These are phyloP conservation scores for Naja naja DNA, from an alignment of 2,113 vertebrate genomes.

Conservation along the genomic window DNA sequence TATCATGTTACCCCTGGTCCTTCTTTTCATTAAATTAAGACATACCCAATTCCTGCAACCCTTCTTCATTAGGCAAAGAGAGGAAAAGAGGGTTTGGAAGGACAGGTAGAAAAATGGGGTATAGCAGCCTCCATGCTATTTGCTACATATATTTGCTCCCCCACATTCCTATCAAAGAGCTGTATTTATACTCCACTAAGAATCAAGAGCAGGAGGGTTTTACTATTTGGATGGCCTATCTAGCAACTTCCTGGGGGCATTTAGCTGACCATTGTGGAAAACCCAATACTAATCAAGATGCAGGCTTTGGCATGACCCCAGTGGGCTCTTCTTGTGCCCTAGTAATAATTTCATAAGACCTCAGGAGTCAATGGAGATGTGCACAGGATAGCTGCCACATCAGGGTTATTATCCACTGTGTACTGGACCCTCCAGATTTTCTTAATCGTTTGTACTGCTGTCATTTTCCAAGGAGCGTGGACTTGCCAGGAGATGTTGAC, in stretches of 20 bases:
- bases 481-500: slow-evolving; percentile 5
- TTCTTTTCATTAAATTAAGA: background rate
- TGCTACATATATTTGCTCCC: background rate
- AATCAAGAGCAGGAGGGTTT: background rate
- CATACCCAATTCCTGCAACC: background rate
- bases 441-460: slow-evolving; percentile 12
- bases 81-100: background rate
- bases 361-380: background rate
- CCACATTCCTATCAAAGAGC: background rate
- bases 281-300: no score
- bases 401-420: background rate
- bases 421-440: background rate
- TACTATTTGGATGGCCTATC: background rate
- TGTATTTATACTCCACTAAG: background rate
- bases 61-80: background rate
- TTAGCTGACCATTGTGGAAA: background rate
- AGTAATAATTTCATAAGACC: background rate
- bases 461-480: background rate
- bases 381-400: background rate
- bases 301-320: background rate
- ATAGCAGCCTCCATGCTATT: background rate
- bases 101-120: background rate
- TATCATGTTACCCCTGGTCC: background rate
- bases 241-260: background rate
- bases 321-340: background rate